Conservation (phyloP, 2,888 invertebrate species). For the Acleris cristana region DNA sequence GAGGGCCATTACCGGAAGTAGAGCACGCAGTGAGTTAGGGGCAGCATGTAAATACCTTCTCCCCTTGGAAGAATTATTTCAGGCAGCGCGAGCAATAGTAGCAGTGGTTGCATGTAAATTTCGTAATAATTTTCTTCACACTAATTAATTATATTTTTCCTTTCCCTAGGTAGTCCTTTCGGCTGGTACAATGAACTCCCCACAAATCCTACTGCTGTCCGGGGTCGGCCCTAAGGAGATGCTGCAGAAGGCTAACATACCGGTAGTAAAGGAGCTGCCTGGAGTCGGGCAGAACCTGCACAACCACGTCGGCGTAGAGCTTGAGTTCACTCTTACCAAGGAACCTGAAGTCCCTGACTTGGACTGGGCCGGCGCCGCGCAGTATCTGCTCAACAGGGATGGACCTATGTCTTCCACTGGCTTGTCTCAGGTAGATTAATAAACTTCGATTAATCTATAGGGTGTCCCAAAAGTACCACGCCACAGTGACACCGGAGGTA, state of each 20-base stretch:
- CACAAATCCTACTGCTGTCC: constrained; percentile 86
- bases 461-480: too few species aligned
- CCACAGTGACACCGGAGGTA: too few species aligned
- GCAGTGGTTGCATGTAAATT: too few species aligned
- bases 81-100: too few species aligned
- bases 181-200: constrained; percentile 87
- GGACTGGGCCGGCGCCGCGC: constrained; percentile 85
- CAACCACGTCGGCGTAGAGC: constrained; percentile 86
- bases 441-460: too few species aligned
- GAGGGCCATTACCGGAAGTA: too few species aligned
- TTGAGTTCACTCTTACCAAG: constrained; percentile 82
- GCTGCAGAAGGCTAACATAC: constrained; percentile 83
- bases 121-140: too few species aligned
- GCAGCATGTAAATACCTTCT: too few species aligned
- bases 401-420: constrained; percentile 87
- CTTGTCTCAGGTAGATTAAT: constrained; percentile 84
- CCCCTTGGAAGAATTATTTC: too few species aligned
- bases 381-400: constrained; percentile 84
- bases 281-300: constrained; percentile 88
- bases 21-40: too few species aligned
- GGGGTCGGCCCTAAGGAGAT: constrained; percentile 87
- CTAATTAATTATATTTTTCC: too few species aligned
- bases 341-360: constrained; percentile 80
- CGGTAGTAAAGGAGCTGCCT: constrained; percentile 84
- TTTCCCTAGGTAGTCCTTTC: constrained; percentile 80